Evolutionary conservation across 1,140 invertebrate species (phyloP), one percentile per base, ranked within the genome.

Genomic region (Drosophila pachea): DNA sequence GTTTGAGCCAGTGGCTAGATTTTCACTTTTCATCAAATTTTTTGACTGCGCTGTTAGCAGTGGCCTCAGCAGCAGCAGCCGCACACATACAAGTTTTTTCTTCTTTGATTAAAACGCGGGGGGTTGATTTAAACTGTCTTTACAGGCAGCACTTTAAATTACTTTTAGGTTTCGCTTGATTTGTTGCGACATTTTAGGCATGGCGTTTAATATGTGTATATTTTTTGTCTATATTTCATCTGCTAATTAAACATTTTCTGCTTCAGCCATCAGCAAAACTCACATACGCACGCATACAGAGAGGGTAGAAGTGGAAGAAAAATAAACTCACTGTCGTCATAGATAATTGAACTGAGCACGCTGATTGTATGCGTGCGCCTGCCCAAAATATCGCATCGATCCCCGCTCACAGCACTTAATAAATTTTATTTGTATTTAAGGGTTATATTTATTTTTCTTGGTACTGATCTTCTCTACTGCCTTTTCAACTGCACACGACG

Each of bases 271-370:
- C 76, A 78, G 66, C 49, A 61, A 84, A 73, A 66, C 58, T 73
- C 68, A 72, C 58, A 70, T 74, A 78, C 76, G 59, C 62, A 67
- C 79, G 31, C 66, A 66, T 56, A 68, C 63, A 78, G 68, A 68
- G 48, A 61, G 54, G 63, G 64, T 61, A 84, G 58, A 64, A 42
- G 48, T 61, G 60, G 55, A 59, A 60, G 47, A 76, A 79, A 84
- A 71, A 48, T 61, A 68, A 83, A 84, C 79, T 84, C 81, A 84
- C 79, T 86, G 79, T 84, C 79, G 81, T 84, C 79, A 84, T 84
- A 79, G 73, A 66, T 74, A 68, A 59, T 54, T 32, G 22, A 22
- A 48, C 31, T 73, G 43, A 61, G 59, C 73, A 75, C 69, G 54
- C 69, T 55, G 42, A 40, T 62, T 61, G 31, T 29, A 45, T 56